These are phyloP conservation scores for Aptenodytes patagonicus DNA, from an alignment of 2,113 vertebrate species.

Conservation along the genomic window DNA sequence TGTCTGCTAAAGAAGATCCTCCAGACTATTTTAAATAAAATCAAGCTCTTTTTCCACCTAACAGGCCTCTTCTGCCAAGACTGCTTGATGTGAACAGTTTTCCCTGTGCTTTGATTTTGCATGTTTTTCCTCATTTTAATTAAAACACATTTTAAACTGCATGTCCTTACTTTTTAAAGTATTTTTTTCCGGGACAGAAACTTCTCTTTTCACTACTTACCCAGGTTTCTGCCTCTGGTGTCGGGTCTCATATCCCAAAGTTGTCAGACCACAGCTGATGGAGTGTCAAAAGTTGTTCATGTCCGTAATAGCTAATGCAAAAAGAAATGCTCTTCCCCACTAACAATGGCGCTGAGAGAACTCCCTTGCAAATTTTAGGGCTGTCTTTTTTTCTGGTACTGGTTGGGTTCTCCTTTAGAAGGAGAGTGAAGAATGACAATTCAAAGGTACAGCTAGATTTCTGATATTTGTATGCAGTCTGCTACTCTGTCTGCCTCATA, in stretches of 20 bases:
- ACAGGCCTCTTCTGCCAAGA: background rate
- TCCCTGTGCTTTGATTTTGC: background rate
- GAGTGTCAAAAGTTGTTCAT: background rate
- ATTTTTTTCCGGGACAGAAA: background rate
- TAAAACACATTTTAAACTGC: background rate
- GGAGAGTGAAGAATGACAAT: background rate
- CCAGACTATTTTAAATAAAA: conserved; percentile 2
- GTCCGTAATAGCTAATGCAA: background rate
- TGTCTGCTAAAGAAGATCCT: background rate
- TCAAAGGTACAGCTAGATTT: background rate
- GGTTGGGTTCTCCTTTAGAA: background rate
- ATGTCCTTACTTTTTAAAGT: background rate
- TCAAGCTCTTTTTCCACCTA: background rate
- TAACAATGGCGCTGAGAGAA: background rate
- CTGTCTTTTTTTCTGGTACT: background rate
- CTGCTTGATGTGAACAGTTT: background rate
- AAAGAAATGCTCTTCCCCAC: background rate
- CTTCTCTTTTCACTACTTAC: background rate
- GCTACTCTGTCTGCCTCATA: background rate
- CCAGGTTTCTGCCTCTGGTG: background rate
- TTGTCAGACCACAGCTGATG: background rate
- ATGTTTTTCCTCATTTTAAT: background rate
- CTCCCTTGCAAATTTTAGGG: background rate
- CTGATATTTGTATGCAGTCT: conserved; percentile 23
- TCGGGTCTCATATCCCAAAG: background rate